Percentiles rank a stretch among this genome's conserved stretches.
phyloP scores from a whole-genome alignment of 2,113 vertebrate genomes.

The Pyrgilauda ruficollis region DNA sequence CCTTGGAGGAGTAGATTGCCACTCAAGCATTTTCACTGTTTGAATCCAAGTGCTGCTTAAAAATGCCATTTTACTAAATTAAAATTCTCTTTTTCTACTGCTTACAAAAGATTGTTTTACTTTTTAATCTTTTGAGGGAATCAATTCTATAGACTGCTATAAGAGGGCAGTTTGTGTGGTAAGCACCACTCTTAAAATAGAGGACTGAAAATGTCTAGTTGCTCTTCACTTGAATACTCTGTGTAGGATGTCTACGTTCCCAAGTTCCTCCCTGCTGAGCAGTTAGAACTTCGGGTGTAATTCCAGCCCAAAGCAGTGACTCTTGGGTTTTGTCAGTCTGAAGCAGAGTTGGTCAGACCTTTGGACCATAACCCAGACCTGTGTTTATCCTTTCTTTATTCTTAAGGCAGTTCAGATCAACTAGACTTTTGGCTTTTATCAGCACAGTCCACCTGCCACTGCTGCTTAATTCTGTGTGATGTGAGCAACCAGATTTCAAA shows the following conservation, averaged over 20 bases:
- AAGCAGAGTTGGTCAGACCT: neutral
- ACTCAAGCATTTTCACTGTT: neutral
- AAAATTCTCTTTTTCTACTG: neutral
- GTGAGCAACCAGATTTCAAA: neutral
- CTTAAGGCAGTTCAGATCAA: neutral
- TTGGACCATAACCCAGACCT: neutral
- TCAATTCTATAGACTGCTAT: neutral
- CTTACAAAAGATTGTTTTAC: neutral
- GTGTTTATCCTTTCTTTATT: neutral
- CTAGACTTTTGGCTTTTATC: neutral
- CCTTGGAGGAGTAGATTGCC: neutral
- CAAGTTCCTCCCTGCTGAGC: neutral
- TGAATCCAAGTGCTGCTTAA: neutral
- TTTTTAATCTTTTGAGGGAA: neutral
- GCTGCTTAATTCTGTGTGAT: neutral
- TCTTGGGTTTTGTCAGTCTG: neutral
- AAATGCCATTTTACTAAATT: neutral
- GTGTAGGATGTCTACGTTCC: neutral
- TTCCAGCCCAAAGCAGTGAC: neutral
- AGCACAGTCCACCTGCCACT: neutral
- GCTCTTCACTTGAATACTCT: neutral
- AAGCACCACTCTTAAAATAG: neutral
- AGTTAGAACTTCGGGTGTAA: neutral
- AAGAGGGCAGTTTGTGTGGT: neutral
- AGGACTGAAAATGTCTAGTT: neutral